Evolutionary conservation across 92 coral and sea anemone species (phyloP).

Genomic region (Meandrina meandrites): DNA sequence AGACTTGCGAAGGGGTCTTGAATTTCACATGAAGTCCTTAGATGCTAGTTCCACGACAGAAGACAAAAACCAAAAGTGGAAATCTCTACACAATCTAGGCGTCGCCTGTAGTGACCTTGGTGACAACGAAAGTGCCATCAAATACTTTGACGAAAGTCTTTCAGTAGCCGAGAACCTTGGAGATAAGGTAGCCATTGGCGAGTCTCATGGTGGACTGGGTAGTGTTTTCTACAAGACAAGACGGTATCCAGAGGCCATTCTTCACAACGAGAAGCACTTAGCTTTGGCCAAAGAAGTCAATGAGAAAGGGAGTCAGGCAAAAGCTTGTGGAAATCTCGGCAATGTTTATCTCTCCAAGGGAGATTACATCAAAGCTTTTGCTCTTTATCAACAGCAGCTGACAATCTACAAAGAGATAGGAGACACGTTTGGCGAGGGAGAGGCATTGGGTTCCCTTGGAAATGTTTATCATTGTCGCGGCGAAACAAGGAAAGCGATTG

Average conservation of each 20-base stretch:
- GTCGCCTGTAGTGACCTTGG: slow-evolving; percentile 18
- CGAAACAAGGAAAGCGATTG: slow-evolving; percentile 22
- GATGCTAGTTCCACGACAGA: slow-evolving; percentile 25
- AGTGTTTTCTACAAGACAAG: not conserved
- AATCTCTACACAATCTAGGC: slow-evolving; percentile 16
- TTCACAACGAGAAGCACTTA: slow-evolving; percentile 27
- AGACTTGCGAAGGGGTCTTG: slow-evolving; percentile 20
- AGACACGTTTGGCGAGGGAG: slow-evolving; percentile 28
- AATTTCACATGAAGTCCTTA: slow-evolving; percentile 21
- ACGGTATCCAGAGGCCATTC: slow-evolving; percentile 28
- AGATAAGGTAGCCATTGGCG: slow-evolving; percentile 8
- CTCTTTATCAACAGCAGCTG: slow-evolving; percentile 13
- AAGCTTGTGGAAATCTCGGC: slow-evolving; percentile 32
- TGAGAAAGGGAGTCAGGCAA: slow-evolving; percentile 22
- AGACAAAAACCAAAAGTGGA: slow-evolving; percentile 28
- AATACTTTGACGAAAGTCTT: slow-evolving; percentile 18
- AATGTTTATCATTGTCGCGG: slow-evolving; percentile 29
- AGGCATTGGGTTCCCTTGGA: slow-evolving; percentile 30
- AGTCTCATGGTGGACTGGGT: slow-evolving; percentile 41
- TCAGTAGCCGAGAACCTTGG: slow-evolving; percentile 12
- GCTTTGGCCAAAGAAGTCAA: slow-evolving; percentile 20
- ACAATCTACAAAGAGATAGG: not conserved
- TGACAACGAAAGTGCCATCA: slow-evolving; percentile 3
- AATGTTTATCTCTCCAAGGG: slow-evolving; percentile 12
- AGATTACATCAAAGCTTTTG: slow-evolving; percentile 30